Evolutionary conservation across 2,888 invertebrate species (phyloP).

Genomic region (Apodemia hepburni): DNA sequence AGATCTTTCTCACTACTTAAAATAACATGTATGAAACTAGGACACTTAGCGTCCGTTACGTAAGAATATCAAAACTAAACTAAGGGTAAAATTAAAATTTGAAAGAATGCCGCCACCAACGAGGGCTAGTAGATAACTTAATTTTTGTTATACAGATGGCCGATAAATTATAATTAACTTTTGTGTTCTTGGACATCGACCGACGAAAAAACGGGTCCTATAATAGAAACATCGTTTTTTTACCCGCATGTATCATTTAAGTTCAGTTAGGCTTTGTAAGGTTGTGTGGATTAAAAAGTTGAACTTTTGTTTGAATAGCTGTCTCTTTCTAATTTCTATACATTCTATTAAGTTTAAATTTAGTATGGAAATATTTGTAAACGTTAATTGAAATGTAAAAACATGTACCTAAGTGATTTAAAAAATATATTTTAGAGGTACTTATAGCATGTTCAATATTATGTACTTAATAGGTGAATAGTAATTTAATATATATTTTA

Average conservation of each 20-base stretch:
- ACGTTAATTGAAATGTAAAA: too few relatives aligned
- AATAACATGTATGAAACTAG: conserved; percentile 22
- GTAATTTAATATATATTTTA: too few relatives aligned
- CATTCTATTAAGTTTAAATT: too few relatives aligned
- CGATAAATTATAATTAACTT: conserved; percentile 78
- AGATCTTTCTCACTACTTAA: conserved; percentile 38
- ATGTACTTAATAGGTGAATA: too few relatives aligned
- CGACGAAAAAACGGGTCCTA: conserved; percentile 61
- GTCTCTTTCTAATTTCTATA: conserved; percentile 49
- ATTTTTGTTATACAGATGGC: conserved; percentile 59
- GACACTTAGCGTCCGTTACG: conserved; percentile 49
- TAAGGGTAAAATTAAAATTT: conserved; percentile 46
- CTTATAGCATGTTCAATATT: too few relatives aligned
- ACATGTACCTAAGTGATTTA: too few relatives aligned
- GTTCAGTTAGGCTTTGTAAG: conserved; percentile 53
- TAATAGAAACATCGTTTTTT: conserved; percentile 75
- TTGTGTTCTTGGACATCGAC: conserved; percentile 55
- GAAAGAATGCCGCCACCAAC: conserved; percentile 65
- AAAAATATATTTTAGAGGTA: too few relatives aligned
- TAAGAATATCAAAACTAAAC: conserved; percentile 52
- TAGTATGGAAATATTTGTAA: too few relatives aligned
- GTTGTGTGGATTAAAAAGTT: conserved; percentile 45
- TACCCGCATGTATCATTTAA: conserved; percentile 65
- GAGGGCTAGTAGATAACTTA: conserved; percentile 66
- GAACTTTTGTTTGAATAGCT: conserved; percentile 42